Conservation (phyloP, 2,797 vertebrate species). For the Pangasius larnaudii region DNA sequence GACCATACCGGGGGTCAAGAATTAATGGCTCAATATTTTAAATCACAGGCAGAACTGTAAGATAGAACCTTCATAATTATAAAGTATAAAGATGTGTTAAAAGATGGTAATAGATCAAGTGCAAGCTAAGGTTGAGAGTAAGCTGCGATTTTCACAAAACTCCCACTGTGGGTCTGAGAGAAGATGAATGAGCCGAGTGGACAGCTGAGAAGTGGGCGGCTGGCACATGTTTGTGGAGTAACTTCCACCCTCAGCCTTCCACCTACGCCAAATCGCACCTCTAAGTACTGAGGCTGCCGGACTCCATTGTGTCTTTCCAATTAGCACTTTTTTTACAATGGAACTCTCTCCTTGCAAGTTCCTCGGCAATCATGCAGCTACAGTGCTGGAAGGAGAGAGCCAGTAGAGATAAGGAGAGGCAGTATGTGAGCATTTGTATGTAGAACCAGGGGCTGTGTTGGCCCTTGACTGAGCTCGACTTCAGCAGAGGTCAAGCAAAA, state of each 20-base stretch:
- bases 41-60: background rate
- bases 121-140: conserved; percentile 29
- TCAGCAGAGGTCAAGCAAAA: conserved; percentile 80
- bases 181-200: conserved; percentile 55
- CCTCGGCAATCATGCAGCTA: background rate
- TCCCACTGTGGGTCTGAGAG: conserved; percentile 37
- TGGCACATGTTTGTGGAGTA: conserved; percentile 46
- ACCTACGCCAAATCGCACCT: conserved; percentile 37
- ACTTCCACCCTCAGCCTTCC: conserved; percentile 50
- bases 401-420: conserved; percentile 47
- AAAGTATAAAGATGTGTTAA: background rate
- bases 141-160: conserved; percentile 39
- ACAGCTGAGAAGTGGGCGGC: conserved; percentile 58
- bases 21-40: background rate
- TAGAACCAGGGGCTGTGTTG: conserved; percentile 68
- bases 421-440: conserved; percentile 62
- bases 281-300: conserved; percentile 18
- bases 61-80: background rate
- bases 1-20: background rate
- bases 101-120: conserved; percentile 3
- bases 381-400: background rate
- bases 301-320: conserved; percentile 11
- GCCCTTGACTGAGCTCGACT: conserved; percentile 66
- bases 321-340: conserved; percentile 27
- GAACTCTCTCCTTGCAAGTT: background rate